Conservation (phyloP, 2,113 vertebrate species). For the Archocentrus centrarchus region DNA sequence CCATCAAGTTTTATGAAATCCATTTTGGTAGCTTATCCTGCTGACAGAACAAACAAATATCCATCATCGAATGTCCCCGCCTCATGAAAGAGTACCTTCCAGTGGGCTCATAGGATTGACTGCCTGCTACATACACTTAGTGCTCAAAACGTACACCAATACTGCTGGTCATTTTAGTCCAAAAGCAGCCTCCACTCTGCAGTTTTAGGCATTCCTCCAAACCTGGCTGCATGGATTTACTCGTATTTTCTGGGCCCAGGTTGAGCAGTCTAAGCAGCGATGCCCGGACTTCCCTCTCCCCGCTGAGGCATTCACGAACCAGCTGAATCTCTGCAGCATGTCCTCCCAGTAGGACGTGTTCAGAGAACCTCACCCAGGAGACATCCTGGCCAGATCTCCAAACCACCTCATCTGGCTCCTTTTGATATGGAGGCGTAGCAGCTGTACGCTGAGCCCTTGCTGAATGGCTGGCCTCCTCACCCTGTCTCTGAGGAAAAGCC, state of each 20-base stretch:
- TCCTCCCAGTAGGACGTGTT: neutral
- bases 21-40: no score
- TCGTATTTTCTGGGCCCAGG: neutral
- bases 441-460: neutral
- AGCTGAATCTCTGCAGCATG: neutral
- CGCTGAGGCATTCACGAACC: neutral
- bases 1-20: no score
- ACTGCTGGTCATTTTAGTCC: no score
- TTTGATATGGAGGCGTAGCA: neutral
- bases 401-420: neutral
- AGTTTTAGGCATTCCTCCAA: neutral
- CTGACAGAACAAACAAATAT: no score
- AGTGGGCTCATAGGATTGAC: neutral
- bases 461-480: neutral
- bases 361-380: neutral
- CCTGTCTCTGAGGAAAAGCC: neutral
- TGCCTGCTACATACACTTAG: neutral
- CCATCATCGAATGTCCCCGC: no score
- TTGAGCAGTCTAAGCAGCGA: neutral
- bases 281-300: neutral
- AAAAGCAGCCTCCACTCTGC: neutral
- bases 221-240: fast-evolving
- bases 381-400: neutral
- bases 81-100: no score
- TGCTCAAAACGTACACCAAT: neutral